Conservation (phyloP, 1,140 invertebrate genomes). For the Aradophagus sp. region DNA sequence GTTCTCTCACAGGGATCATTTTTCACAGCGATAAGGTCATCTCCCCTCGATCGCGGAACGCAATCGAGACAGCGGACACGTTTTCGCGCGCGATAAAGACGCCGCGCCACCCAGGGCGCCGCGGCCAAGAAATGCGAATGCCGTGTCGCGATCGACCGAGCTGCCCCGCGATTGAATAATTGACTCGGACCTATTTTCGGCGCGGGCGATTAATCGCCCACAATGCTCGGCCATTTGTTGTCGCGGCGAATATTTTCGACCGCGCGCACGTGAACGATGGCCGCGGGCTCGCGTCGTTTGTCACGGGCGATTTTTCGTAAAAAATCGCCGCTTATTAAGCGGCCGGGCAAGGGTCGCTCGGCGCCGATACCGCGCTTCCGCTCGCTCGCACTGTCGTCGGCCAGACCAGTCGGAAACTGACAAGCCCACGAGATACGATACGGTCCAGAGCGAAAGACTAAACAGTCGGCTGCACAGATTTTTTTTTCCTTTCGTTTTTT, state of each 20-base stretch:
- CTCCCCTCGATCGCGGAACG: slow-evolving; percentile 26
- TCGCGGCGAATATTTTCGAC: slow-evolving; percentile 28
- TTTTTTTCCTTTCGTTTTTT: slow-evolving; percentile 34
- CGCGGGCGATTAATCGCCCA: slow-evolving; percentile 28
- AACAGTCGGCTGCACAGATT: slow-evolving; percentile 52
- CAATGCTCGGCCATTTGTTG: slow-evolving; percentile 35
- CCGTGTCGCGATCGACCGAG: slow-evolving; percentile 28
- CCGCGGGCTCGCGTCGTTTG: slow-evolving; percentile 26
- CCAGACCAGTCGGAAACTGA: slow-evolving; percentile 65
- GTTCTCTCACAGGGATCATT: slow-evolving; percentile 68
- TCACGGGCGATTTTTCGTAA: slow-evolving; percentile 35
- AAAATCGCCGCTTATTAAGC: slow-evolving; percentile 46
- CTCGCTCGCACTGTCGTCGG: slow-evolving; percentile 58
- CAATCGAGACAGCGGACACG: slow-evolving; percentile 52
- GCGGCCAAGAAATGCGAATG: slow-evolving; percentile 29
- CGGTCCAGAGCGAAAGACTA: slow-evolving; percentile 68
- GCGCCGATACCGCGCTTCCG: slow-evolving; percentile 64
- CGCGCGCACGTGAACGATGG: slow-evolving; percentile 3
- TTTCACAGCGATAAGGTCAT: slow-evolving; percentile 67
- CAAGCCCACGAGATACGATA: slow-evolving; percentile 69
- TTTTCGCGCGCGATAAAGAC: slow-evolving; percentile 62
- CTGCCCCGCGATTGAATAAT: slow-evolving; percentile 31
- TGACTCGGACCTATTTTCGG: slow-evolving; percentile 26
- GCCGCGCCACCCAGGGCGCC: slow-evolving; percentile 54
- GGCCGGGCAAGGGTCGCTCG: slow-evolving; percentile 34